phyloP scores from a whole-genome alignment of 2,888 invertebrate genomes.

The Steinernema hermaphroditum region DNA sequence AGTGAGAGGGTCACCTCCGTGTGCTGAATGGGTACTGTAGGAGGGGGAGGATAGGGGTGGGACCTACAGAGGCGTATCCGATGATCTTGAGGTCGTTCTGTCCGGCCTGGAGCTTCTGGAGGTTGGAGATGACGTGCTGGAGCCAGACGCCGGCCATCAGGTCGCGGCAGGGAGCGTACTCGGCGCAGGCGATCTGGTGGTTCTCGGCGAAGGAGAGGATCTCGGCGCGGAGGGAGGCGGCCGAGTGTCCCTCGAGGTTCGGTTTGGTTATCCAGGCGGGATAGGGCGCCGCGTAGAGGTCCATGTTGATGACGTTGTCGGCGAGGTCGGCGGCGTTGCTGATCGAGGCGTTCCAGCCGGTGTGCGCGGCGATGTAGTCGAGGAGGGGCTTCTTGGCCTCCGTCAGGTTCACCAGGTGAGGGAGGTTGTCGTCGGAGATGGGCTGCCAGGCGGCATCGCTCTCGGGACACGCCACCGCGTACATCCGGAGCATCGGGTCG shows the following conservation, averaged over 20 bases:
- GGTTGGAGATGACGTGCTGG: constrained; percentile 40
- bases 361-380: constrained; percentile 44
- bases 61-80: constrained; percentile 52
- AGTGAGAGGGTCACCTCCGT: constrained; percentile 50
- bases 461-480: constrained; percentile 48
- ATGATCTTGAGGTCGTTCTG: constrained; percentile 41
- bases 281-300: constrained; percentile 38
- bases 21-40: constrained; percentile 40
- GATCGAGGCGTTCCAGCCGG: constrained; percentile 51
- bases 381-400: constrained; percentile 37
- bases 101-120: constrained; percentile 38
- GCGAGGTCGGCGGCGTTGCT: constrained; percentile 54
- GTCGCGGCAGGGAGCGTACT: constrained; percentile 47
- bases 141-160: constrained; percentile 56
- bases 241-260: constrained; percentile 43
- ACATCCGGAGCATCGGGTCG: constrained; percentile 58
- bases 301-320: constrained; percentile 54
- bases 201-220: constrained; percentile 47
- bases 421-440: constrained; percentile 48
- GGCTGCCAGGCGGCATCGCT: constrained; percentile 49
- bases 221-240: constrained; percentile 37
- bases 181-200: constrained; percentile 52
- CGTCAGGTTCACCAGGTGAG: constrained; percentile 39
- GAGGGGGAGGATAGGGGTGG: neutral
- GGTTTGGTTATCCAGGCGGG: constrained; percentile 50